phyloP scores from a whole-genome alignment of 2,797 vertebrate species.

The Gymnoscopelus microlampas region DNA sequence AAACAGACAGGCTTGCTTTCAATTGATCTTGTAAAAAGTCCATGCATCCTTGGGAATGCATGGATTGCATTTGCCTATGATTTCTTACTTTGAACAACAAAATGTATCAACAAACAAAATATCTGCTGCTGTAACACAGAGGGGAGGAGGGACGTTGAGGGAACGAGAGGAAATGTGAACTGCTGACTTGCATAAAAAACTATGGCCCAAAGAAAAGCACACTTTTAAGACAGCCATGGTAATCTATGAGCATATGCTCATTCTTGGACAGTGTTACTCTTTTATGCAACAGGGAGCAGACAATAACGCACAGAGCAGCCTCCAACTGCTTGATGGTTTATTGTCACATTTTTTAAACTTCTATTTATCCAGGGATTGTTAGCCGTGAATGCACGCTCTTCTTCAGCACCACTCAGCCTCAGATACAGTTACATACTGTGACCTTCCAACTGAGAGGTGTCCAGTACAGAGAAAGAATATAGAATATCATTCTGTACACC shows the following conservation, averaged over 20 bases:
- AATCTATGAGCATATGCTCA: conserved; percentile 28
- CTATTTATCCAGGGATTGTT: too few species aligned
- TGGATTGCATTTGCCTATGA: conserved; percentile 16
- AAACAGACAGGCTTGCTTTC: background rate
- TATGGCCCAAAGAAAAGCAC: conserved; percentile 47
- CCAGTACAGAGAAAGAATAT: too few species aligned
- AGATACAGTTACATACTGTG: too few species aligned
- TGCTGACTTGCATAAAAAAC: conserved; percentile 58
- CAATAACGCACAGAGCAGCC: conserved; percentile 23
- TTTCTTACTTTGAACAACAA: conserved; percentile 13
- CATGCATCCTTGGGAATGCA: conserved; percentile 13
- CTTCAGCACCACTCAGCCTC: too few species aligned
- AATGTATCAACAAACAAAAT: conserved; percentile 11
- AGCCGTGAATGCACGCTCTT: too few species aligned
- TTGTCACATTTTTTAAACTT: background rate
- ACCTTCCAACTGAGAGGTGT: too few species aligned
- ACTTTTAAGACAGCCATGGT: conserved; percentile 19
- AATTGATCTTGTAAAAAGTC: conserved; percentile 15
- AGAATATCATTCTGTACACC: too few species aligned
- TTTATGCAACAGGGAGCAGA: conserved; percentile 22
- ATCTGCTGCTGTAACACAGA: conserved; percentile 21
- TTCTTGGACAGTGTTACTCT: conserved; percentile 32
- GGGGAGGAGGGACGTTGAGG: conserved; percentile 14
- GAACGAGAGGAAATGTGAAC: conserved; percentile 45
- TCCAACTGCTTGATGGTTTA: conserved; percentile 18